Base-by-base conservation (phyloP, 2,888 invertebrate genomes). In the Stenotaenia linearis region DNA sequence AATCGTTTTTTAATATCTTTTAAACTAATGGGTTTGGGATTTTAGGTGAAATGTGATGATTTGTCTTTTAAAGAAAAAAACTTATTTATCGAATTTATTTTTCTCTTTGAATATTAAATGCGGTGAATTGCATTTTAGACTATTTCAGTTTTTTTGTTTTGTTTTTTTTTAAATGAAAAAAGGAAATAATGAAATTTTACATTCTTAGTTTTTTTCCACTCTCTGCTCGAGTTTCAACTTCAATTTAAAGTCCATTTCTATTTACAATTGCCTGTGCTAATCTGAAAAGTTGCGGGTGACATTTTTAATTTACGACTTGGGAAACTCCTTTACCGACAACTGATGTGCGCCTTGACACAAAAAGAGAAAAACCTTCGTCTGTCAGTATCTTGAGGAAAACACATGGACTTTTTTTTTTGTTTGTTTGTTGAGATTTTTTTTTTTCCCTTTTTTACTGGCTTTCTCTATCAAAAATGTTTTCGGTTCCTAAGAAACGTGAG, bases 231-330 rank as follows among this genome's bases (percentile, higher is more conserved):
- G 50, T 69, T 28, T 69, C 28, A 23, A 69, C 28, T n/a, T 25
- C 69, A 28, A 69, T 69, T 69, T 69, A 69, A 69, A 69, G 69
- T 69, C 69, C 25, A 10, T 69, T 69, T 69, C 69, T 69, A 69
- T 69, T 69, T 69, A 69, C 69, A 69, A 50, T 69, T 69, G 28
- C 25, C 25, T 69, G 23, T 69, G 23, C 69, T 69, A 69, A 69
- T 69, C 69, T 69, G 69, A 69, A 69, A 69, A 69, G 69, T 69
- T 69, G 69, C 69, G 23, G 28, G 69, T 69, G 69, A 69, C 69
- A 69, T 69, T 69, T 50, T 69, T 69, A 69, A 69, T 69, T 69
- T 69, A 69, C 69, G 69, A 69, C 69, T 69, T 69, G 69, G 69
- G 69, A 28, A 28, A 28, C 69, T 25, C 69, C 25, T 28, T 69